Percentiles rank a stretch among this genome's conserved stretches.
Conservation (phyloP, 2,797 vertebrate genomes). For the Coranthus polyacanthus region DNA sequence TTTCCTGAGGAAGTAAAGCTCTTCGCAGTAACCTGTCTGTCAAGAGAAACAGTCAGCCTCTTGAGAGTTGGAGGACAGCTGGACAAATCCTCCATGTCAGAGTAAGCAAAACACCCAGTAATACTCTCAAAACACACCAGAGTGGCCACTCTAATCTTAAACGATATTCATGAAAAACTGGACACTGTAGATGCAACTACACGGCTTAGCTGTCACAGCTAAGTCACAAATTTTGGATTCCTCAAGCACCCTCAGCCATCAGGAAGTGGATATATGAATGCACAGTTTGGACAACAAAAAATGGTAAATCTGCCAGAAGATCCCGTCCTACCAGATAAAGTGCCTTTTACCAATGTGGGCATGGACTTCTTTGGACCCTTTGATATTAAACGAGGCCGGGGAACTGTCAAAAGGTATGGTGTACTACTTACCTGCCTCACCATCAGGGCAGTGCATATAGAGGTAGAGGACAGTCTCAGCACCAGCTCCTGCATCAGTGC, state of each 20-base stretch:
- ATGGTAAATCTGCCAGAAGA: conserved; percentile 25
- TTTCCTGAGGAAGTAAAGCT: conserved; percentile 3
- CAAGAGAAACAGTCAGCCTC: background rate
- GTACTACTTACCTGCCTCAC: conserved; percentile 2
- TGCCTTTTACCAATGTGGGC: conserved; percentile 1
- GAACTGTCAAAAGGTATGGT: conserved; percentile 1
- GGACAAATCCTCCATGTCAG: too few species aligned
- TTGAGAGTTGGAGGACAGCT: too few species aligned
- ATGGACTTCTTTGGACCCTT: conserved; percentile 5
- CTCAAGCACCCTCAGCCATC: too few species aligned
- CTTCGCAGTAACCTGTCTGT: background rate
- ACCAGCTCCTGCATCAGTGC: conserved; percentile 10
- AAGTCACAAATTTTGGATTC: too few species aligned
- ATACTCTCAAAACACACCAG: too few species aligned
- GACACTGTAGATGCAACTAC: too few species aligned
- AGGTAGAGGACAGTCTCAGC: conserved; percentile 1
- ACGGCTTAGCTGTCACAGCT: too few species aligned
- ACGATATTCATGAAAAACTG: too few species aligned
- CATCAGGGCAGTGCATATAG: background rate
- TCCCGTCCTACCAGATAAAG: background rate
- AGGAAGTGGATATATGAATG: background rate
- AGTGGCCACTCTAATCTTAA: too few species aligned
- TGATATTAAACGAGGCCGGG: background rate
- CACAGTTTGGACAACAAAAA: conserved; percentile 5
- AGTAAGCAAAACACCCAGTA: too few species aligned